Evolutionary conservation across 2,113 vertebrate genomes (phyloP).

Genomic region (Amia ocellicauda): DNA sequence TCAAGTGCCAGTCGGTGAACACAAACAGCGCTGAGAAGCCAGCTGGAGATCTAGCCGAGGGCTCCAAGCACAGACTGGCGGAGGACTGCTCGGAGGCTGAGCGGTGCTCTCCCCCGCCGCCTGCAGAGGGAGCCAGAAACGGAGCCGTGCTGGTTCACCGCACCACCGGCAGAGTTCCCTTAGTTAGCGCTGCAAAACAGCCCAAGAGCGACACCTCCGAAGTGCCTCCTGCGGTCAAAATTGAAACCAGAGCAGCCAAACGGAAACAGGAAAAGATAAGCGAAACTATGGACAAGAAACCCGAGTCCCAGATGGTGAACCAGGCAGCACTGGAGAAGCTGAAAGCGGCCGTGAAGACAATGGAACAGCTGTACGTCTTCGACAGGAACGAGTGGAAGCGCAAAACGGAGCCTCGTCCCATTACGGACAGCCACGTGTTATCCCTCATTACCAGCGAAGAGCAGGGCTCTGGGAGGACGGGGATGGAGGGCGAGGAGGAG

Average conservation of each 20-base stretch:
- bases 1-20: conserved; percentile 86
- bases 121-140: conserved; percentile 57
- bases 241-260: conserved; percentile 60
- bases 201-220: conserved; percentile 60
- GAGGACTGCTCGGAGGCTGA: conserved; percentile 36
- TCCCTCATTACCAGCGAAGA: conserved; percentile 73
- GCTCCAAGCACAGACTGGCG: conserved; percentile 20
- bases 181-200: conserved; percentile 61
- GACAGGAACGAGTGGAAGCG: conserved; percentile 88
- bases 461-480: conserved; percentile 16
- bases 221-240: conserved; percentile 56
- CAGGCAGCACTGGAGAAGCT: conserved; percentile 82
- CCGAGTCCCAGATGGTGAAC: conserved; percentile 48
- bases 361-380: conserved; percentile 93
- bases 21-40: conserved; percentile 56
- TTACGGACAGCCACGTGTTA: conserved; percentile 82
- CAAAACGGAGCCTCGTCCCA: conserved; percentile 65
- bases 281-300: conserved; percentile 58
- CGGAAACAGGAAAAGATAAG: conserved; percentile 60
- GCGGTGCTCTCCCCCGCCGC: conserved; percentile 36
- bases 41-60: conserved; percentile 39
- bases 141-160: conserved; percentile 59
- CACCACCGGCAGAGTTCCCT: conserved; percentile 58
- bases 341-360: conserved; percentile 88
- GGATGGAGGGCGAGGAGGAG: conserved; percentile 34